phyloP scores from a whole-genome alignment of 2,888 invertebrate species.

The Drosophila emarginata region DNA sequence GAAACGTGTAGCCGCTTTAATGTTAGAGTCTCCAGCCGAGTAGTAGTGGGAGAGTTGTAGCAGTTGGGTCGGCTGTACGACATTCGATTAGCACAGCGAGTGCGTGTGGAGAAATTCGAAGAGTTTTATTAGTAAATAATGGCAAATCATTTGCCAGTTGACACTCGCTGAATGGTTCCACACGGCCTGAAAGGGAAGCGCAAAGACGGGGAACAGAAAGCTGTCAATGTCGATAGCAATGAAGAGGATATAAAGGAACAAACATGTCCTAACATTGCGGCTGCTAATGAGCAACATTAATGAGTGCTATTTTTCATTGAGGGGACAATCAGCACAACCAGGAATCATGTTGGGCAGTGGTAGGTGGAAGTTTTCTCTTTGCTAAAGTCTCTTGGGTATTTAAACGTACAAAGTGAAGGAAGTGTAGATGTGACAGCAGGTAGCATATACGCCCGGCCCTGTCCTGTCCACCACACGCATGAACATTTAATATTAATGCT shows the following conservation, averaged over 20 bases:
- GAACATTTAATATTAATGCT: slow-evolving; percentile 67
- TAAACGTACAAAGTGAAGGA: slow-evolving; percentile 53
- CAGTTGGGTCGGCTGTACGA: slow-evolving; percentile 4
- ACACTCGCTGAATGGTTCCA: slow-evolving; percentile 69
- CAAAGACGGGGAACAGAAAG: background rate
- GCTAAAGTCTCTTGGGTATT: slow-evolving; percentile 66
- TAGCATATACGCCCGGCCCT: slow-evolving; percentile 34
- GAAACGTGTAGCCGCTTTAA: slow-evolving; percentile 70
- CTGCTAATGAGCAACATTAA: slow-evolving; percentile 82
- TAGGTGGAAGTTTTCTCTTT: background rate
- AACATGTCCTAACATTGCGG: slow-evolving; percentile 42
- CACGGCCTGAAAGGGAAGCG: slow-evolving; percentile 7
- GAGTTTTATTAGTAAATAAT: slow-evolving; percentile 82
- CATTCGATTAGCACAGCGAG: slow-evolving; percentile 64
- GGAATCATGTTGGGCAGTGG: slow-evolving; percentile 10
- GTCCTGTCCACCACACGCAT: slow-evolving; percentile 34
- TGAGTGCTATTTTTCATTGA: slow-evolving; percentile 79
- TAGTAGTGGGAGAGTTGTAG: background rate
- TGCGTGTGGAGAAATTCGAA: slow-evolving; percentile 65
- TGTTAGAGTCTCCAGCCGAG: slow-evolving; percentile 48
- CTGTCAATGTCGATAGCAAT: slow-evolving; percentile 36
- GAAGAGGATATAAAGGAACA: slow-evolving; percentile 23
- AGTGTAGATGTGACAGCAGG: slow-evolving; percentile 68
- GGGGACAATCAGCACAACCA: slow-evolving; percentile 58
- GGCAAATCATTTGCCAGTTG: slow-evolving; percentile 81